Evolutionary conservation across 2,888 invertebrate genomes (phyloP), one percentile per base, ranked within the genome.

Genomic region (Microdon myrmicae): DNA sequence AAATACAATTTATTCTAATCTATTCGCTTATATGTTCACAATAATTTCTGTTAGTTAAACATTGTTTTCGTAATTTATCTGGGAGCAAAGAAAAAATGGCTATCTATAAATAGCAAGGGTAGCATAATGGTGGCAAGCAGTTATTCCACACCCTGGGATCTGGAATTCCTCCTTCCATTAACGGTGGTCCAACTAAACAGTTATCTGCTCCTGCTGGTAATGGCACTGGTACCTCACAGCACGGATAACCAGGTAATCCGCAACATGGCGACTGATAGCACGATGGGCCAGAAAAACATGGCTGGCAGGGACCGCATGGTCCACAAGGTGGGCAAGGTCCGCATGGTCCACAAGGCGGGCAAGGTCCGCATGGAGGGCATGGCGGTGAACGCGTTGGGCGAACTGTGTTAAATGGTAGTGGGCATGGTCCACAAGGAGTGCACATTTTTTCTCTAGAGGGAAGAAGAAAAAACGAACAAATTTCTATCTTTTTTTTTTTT

Each of bases 281-380:
- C 9, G 58, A 58, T 2, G 47, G 16, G 43, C 54, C 51, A 5
- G 67, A 64, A 3, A 25, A 3, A 35, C 67, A 58, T 1, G 67
- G 68, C 13, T 37, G 31, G 23, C 51, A 68, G 3, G 68, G 72
- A 3, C 68, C 68, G 23, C 70, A 68, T 0, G 71, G 69, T 0
- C 68, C 69, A 47, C 69, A 71, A 25, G 73, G 70, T 4, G 68
- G 70, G 35, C 70, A 71, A 1, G 71, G 70, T 4, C 68, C 68
- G 29, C 70, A 71, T 0, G 73, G 69, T 10, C 73, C 69, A 59
- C 71, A 72, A 1, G 78, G 75, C 19, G 68, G 69, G 44, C 25
- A 66, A 2, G 67, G 61, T 29, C 70, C 70, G 20, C 68, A 64
- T 0, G 71, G n/a, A n/a, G n/a, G n/a, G n/a, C n/a, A 66, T 34